Evolutionary conservation across 1,140 invertebrate species (phyloP).

Genomic region (Meloidogyne chitwoodi): DNA sequence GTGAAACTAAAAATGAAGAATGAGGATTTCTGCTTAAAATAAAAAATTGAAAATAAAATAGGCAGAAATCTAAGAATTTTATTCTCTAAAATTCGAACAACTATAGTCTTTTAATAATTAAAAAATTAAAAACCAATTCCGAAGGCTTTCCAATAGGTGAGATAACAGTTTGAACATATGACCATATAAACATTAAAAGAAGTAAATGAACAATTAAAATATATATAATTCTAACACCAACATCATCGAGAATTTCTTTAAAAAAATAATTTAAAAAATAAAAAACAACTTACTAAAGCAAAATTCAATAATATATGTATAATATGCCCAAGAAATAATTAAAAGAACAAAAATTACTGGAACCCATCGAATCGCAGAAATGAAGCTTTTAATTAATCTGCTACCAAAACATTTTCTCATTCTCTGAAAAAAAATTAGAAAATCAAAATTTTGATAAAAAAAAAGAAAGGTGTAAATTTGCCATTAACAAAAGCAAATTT

Average conservation of each 20-base stretch:
- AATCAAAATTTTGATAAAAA: not conserved
- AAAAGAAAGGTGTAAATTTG: not conserved
- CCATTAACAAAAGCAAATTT: not conserved
- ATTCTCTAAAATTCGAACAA: too few relatives aligned
- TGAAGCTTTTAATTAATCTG: constrained; percentile 22
- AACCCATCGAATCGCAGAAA: constrained; percentile 25
- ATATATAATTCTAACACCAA: constrained; percentile 10
- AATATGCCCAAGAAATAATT: constrained; percentile 31
- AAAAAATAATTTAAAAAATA: constrained; percentile 9
- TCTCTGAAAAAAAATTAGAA: not conserved
- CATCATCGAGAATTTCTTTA: constrained; percentile 14
- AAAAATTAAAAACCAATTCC: constrained; percentile 4
- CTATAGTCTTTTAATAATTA: too few relatives aligned
- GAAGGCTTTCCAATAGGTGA: constrained; percentile 26
- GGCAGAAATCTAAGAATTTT: too few relatives aligned
- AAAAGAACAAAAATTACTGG: constrained; percentile 24
- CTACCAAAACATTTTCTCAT: constrained; percentile 31
- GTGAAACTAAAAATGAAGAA: constrained; percentile 17
- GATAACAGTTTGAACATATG: constrained; percentile 30
- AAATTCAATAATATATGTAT: constrained; percentile 23
- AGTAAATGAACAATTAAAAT: constrained; percentile 26
- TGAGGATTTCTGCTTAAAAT: constrained; percentile 9
- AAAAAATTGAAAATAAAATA: too few relatives aligned
- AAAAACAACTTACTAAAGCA: constrained; percentile 29
- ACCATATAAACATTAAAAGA: constrained; percentile 30